Conservation (phyloP, 2,888 invertebrate genomes). For the Nesidiocoris tenuis region DNA sequence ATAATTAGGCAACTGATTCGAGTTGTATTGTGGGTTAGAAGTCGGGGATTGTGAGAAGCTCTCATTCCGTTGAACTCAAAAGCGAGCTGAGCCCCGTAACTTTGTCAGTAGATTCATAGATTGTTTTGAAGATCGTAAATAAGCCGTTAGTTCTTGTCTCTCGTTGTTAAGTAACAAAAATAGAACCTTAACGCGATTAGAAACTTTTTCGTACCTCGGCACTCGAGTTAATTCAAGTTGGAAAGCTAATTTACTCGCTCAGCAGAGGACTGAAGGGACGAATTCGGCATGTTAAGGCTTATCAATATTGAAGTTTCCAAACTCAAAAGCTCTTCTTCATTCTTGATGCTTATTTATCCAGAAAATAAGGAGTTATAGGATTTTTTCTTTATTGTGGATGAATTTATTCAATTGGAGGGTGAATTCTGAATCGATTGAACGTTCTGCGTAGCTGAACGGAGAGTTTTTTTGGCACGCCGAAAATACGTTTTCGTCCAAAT, state of each 20-base stretch:
- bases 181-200: constrained; percentile 14
- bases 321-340: neutral
- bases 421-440: no score
- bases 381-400: no score
- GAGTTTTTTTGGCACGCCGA: no score
- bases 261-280: constrained; percentile 9
- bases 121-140: constrained; percentile 7
- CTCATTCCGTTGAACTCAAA: constrained; percentile 1
- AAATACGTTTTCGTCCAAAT: no score
- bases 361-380: no score
- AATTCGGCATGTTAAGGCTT: constrained; percentile 17
- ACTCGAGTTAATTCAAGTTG: constrained; percentile 20
- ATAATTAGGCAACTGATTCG: neutral
- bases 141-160: constrained; percentile 28
- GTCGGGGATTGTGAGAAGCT: neutral
- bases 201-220: constrained; percentile 7
- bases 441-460: no score
- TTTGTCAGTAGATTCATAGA: constrained; percentile 12
- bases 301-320: neutral
- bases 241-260: constrained; percentile 21
- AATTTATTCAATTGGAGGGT: no score
- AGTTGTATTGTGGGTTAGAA: neutral
- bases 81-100: constrained; percentile 2
- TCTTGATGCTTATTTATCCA: no score
- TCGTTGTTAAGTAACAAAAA: constrained; percentile 30